Conservation (phyloP, 2,797 vertebrate genomes). For the Podargus strigoides region DNA sequence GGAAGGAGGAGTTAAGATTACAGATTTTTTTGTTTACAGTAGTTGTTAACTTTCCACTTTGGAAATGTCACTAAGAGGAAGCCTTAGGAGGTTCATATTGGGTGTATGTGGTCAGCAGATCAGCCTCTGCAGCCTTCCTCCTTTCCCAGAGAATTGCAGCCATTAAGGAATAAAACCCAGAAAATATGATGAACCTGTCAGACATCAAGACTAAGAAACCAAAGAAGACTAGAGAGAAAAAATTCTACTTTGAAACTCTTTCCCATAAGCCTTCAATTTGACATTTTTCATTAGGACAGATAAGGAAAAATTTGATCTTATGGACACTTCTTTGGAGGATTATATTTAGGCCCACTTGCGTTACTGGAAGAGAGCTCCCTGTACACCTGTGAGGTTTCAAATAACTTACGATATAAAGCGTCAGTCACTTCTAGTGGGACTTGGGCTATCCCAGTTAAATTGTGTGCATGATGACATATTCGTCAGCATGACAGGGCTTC, state of each 20-base stretch:
- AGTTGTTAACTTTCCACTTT: conserved; percentile 49
- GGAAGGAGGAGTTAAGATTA: conserved; percentile 61
- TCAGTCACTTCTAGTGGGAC: background rate
- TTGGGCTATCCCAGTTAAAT: background rate
- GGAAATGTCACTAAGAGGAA: conserved; percentile 20
- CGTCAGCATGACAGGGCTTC: background rate
- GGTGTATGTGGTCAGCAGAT: conserved; percentile 7
- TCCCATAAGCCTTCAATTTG: background rate
- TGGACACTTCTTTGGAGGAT: background rate
- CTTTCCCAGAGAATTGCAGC: background rate
- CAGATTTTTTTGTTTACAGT: conserved; percentile 35
- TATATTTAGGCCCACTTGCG: background rate
- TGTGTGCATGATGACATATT: background rate
- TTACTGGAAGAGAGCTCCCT: background rate
- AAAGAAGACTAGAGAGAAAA: background rate
- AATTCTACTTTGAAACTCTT: background rate
- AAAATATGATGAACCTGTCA: background rate
- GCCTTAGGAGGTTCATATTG: background rate
- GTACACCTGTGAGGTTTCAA: conserved; percentile 5
- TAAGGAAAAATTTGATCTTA: background rate
- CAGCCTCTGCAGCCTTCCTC: background rate
- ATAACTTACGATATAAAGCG: background rate
- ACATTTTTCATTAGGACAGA: background rate
- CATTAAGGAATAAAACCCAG: background rate
- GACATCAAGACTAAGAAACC: background rate